Evolutionary conservation across 2,797 vertebrate genomes (phyloP).

Genomic region (Phaenicophaeus curvirostris): DNA sequence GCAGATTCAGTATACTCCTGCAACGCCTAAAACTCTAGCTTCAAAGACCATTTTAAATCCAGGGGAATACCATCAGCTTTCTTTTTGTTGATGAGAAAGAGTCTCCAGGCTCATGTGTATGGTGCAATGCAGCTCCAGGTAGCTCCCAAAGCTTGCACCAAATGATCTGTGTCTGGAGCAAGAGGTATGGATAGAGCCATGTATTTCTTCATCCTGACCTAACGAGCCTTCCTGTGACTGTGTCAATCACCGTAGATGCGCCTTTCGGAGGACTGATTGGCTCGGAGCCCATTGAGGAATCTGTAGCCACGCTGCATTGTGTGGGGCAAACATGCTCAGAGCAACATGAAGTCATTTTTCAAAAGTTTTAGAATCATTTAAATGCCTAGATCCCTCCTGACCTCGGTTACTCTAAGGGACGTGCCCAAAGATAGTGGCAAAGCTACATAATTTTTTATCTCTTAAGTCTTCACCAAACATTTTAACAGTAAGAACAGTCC

Average conservation of each 20-base stretch:
- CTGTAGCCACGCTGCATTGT: neutral
- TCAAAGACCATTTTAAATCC: neutral
- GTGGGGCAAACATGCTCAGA: neutral
- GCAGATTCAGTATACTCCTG: neutral
- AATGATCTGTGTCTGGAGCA: neutral
- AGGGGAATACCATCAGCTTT: neutral
- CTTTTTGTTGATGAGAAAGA: neutral
- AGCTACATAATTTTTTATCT: neutral
- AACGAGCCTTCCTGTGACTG: neutral
- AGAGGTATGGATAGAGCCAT: neutral
- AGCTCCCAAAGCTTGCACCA: neutral
- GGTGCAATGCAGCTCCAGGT: neutral
- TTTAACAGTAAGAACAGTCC: neutral
- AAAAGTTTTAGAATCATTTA: neutral
- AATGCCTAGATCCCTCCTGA: rapidly evolving
- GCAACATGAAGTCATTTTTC: neutral
- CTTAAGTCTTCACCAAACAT: neutral
- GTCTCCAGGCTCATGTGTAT: rapidly evolving
- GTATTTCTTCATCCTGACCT: neutral
- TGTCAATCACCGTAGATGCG: neutral
- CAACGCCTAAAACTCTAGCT: neutral
- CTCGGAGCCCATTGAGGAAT: neutral
- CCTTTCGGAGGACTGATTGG: neutral
- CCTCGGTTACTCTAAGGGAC: neutral
- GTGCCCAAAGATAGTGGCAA: neutral